These are phyloP conservation scores for Denticeps clupeoides DNA, from an alignment of 2,797 vertebrate genomes.

Conservation along the genomic window DNA sequence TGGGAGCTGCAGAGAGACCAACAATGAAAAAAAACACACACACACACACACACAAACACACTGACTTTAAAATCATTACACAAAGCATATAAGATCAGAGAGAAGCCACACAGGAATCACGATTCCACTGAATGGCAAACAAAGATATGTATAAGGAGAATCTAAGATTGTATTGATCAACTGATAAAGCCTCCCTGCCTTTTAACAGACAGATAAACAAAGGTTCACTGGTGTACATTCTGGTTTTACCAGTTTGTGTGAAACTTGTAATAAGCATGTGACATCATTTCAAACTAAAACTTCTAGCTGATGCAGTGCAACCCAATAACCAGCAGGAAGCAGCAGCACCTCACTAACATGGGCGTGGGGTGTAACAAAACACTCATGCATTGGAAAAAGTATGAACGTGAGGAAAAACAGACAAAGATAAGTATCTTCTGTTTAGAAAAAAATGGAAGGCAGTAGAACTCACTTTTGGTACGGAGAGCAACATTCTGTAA, in stretches of 20 bases:
- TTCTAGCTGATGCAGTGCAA: not conserved
- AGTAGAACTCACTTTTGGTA: constrained; percentile 31
- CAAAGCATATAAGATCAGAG: no score
- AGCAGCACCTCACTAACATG: not conserved
- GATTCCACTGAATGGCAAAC: no score
- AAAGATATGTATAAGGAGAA: no score
- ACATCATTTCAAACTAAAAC: not conserved
- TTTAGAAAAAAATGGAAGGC: not conserved
- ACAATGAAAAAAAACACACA: not conserved
- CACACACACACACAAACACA: not conserved
- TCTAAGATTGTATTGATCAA: no score
- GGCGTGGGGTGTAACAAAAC: not conserved
- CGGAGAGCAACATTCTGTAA: constrained; percentile 75
- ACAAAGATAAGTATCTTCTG: not conserved
- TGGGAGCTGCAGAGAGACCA: constrained; percentile 46
- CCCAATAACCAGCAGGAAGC: constrained; percentile 12
- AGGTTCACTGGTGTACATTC: no score
- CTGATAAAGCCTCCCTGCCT: no score
- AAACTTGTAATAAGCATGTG: no score
- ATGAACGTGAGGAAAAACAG: not conserved
- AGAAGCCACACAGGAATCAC: no score
- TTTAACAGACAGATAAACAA: no score
- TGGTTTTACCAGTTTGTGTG: no score
- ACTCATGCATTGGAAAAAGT: not conserved
- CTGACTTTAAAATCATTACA: not conserved